These are phyloP conservation scores for Oryzias curvinotus DNA, from an alignment of 2,113 vertebrate genomes.

Conservation along the genomic window DNA sequence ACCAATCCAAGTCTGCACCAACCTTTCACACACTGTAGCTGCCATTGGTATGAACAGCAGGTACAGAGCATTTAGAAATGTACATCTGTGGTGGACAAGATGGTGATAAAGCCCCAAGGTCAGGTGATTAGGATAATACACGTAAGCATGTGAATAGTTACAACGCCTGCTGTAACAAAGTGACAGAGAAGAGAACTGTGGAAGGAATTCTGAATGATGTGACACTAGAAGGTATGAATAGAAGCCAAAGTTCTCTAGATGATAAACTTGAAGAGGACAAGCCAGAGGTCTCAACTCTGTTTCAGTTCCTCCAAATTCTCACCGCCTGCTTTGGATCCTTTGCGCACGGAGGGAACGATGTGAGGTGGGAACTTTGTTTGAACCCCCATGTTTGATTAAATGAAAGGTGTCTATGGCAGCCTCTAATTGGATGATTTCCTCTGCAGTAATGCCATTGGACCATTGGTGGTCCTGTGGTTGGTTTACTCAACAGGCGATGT, in stretches of 20 bases:
- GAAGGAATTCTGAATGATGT: constrained; percentile 74
- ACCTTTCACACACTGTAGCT: constrained; percentile 98
- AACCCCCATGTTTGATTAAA: no score
- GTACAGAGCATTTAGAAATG: constrained; percentile 78
- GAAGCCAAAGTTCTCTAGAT: constrained; percentile 82
- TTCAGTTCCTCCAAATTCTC: constrained; percentile 97
- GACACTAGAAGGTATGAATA: constrained; percentile 72
- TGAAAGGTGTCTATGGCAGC: no score
- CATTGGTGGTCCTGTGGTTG: constrained; percentile 90
- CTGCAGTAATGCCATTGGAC: constrained; percentile 94
- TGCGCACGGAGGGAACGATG: constrained; percentile 94
- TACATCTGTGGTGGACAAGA: constrained; percentile 71
- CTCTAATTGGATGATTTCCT: background rate
- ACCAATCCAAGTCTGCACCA: constrained; percentile 93
- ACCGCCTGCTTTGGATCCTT: constrained; percentile 98
- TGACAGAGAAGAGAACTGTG: constrained; percentile 82
- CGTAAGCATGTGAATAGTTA: constrained; percentile 96
- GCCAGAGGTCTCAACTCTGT: constrained; percentile 90
- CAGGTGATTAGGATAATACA: constrained; percentile 78
- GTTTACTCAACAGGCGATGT: constrained; percentile 81
- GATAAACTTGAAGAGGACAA: constrained; percentile 86
- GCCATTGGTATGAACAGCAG: constrained; percentile 94
- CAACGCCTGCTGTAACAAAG: constrained; percentile 95
- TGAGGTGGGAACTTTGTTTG: constrained; percentile 78
- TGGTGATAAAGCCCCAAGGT: constrained; percentile 47